Conservation (phyloP, 2,888 invertebrate species). For the Idaea straminata region DNA sequence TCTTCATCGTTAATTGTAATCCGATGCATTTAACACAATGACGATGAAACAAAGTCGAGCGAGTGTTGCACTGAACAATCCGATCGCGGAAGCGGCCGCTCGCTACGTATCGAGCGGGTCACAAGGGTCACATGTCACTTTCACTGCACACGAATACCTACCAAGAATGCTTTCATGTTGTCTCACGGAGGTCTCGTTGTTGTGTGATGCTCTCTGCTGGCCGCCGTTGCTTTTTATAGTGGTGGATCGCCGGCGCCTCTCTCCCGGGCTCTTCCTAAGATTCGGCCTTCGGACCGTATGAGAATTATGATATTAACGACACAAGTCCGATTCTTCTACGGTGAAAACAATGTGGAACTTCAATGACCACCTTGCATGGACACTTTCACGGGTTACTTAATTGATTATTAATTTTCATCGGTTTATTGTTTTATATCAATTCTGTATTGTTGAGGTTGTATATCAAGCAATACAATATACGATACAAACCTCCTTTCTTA, state of each 20-base stretch:
- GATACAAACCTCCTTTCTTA: background rate
- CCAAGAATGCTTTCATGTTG: slow-evolving; percentile 81
- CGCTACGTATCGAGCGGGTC: slow-evolving; percentile 49
- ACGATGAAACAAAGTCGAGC: slow-evolving; percentile 50
- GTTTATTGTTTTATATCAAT: slow-evolving; percentile 7
- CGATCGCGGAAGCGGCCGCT: slow-evolving; percentile 55
- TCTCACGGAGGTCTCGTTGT: slow-evolving; percentile 74
- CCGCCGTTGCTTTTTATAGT: slow-evolving; percentile 67
- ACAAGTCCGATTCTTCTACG: slow-evolving; percentile 71
- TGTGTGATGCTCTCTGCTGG: slow-evolving; percentile 72
- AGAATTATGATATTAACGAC: slow-evolving; percentile 80
- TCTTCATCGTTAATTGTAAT: slow-evolving; percentile 33
- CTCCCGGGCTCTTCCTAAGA: slow-evolving; percentile 77
- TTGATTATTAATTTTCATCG: slow-evolving; percentile 10
- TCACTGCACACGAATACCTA: slow-evolving; percentile 75
- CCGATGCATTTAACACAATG: slow-evolving; percentile 2
- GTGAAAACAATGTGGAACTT: slow-evolving; percentile 75
- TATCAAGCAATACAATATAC: background rate
- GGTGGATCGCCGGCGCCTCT: slow-evolving; percentile 66
- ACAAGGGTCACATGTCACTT: slow-evolving; percentile 75
- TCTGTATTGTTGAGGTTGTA: background rate
- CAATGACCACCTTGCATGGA: slow-evolving; percentile 38
- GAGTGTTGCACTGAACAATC: slow-evolving; percentile 53
- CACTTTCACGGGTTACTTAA: slow-evolving; percentile 56
- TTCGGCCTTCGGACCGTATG: slow-evolving; percentile 76